Percentiles rank a stretch among this genome's conserved stretches.
Conservation (phyloP, 2,113 vertebrate genomes). For the Labeo catla region DNA sequence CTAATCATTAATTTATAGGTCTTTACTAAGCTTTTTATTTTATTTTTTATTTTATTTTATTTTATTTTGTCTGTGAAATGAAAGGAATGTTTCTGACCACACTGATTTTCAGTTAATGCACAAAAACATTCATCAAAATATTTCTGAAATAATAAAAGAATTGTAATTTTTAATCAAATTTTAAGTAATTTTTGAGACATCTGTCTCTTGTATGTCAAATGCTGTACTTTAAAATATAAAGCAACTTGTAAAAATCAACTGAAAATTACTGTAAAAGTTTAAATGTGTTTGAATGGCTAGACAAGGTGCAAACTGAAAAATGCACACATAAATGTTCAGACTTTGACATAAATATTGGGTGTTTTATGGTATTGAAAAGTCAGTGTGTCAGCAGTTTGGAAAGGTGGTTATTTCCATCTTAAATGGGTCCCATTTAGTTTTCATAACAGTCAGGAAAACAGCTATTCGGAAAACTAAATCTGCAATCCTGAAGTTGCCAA, state of each 20-base stretch:
- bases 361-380: not conserved
- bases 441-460: not conserved
- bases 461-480: constrained; percentile 1
- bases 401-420: constrained; percentile 36
- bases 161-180: not conserved
- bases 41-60: not conserved
- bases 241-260: not conserved
- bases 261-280: not conserved
- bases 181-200: not conserved
- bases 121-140: not conserved
- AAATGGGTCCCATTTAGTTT: constrained; percentile 27
- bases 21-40: not conserved
- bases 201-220: not conserved
- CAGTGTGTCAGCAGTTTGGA: constrained; percentile 3
- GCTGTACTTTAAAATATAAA: not conserved
- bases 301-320: not conserved
- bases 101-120: not conserved
- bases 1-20: too few species aligned
- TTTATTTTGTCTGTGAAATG: too few species aligned
- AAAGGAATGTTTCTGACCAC: not conserved
- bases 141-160: not conserved
- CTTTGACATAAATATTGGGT: not conserved
- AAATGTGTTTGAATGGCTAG: not conserved
- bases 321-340: not conserved
- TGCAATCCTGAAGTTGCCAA: constrained; percentile 2